Evolutionary conservation across 1,140 invertebrate genomes (phyloP).

Genomic region (Triops cancriformis): DNA sequence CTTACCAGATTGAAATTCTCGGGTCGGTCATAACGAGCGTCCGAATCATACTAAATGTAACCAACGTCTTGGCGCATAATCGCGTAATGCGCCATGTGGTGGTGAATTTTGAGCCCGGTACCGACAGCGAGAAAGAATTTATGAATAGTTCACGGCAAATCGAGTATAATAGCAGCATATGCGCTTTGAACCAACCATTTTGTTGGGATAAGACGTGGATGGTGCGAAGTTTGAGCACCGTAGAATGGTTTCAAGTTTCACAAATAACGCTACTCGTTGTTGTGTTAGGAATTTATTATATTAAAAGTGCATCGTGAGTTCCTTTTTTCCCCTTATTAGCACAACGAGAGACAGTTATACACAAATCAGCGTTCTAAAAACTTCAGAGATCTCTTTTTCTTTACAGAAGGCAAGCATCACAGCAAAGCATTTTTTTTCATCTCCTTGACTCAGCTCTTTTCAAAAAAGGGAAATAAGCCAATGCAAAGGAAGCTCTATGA

Average conservation of each 20-base stretch:
- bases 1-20: not conserved
- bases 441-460: conserved; percentile 7
- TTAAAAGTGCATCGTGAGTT: conserved; percentile 10
- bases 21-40: not conserved
- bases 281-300: conserved; percentile 7
- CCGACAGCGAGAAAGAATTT: not conserved
- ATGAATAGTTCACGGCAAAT: not conserved
- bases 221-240: not conserved
- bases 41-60: not conserved
- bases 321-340: not conserved
- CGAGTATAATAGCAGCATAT: not conserved
- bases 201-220: not conserved
- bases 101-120: not conserved
- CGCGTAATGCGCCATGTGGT: not conserved
- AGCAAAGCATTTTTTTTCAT: not conserved
- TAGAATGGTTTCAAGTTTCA: not conserved
- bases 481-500: not conserved
- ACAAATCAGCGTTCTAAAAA: not conserved
- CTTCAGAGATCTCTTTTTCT: not conserved
- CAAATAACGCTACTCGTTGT: not conserved
- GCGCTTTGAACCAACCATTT: not conserved
- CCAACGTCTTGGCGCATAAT: not conserved
- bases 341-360: too few species aligned
- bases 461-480: conserved; percentile 2
- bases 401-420: not conserved